Conservation (phyloP, 2,888 invertebrate species). For the Noctua janthe region DNA sequence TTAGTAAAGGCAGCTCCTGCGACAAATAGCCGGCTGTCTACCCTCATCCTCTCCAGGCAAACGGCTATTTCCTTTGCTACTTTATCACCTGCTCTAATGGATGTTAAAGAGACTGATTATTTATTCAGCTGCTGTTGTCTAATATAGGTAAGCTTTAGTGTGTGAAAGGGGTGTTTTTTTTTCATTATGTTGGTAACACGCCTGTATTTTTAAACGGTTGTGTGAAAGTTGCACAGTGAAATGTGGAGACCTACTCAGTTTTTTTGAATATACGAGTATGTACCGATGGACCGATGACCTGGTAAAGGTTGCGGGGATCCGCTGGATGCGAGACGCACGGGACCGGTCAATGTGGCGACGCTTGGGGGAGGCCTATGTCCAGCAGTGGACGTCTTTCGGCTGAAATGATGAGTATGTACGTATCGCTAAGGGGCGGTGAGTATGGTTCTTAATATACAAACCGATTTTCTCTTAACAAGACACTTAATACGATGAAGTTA, state of each 20-base stretch:
- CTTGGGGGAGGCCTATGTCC: too few species aligned
- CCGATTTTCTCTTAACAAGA: neutral
- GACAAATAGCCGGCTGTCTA: slow-evolving; percentile 40
- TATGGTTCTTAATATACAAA: neutral
- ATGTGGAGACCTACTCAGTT: too few species aligned
- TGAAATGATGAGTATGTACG: too few species aligned
- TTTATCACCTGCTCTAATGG: slow-evolving; percentile 70
- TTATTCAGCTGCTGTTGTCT: slow-evolving; percentile 70
- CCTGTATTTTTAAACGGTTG: slow-evolving; percentile 6
- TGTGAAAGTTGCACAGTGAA: neutral
- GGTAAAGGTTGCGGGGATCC: too few species aligned
- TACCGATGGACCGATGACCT: too few species aligned
- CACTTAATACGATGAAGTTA: neutral
- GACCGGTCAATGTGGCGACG: too few species aligned
- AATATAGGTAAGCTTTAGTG: slow-evolving; percentile 41
- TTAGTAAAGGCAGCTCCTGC: slow-evolving; percentile 32
- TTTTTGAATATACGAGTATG: neutral
- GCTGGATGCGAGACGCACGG: too few species aligned
- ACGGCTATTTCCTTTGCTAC: slow-evolving; percentile 50
- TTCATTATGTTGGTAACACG: neutral
- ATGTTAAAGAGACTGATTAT: slow-evolving; percentile 71
- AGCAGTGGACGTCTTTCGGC: too few species aligned
- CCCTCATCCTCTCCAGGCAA: slow-evolving; percentile 41
- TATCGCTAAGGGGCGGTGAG: neutral
- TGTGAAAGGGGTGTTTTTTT: slow-evolving; percentile 38